Conservation (phyloP, 2,888 invertebrate genomes). For the Oligia strigilis region DNA sequence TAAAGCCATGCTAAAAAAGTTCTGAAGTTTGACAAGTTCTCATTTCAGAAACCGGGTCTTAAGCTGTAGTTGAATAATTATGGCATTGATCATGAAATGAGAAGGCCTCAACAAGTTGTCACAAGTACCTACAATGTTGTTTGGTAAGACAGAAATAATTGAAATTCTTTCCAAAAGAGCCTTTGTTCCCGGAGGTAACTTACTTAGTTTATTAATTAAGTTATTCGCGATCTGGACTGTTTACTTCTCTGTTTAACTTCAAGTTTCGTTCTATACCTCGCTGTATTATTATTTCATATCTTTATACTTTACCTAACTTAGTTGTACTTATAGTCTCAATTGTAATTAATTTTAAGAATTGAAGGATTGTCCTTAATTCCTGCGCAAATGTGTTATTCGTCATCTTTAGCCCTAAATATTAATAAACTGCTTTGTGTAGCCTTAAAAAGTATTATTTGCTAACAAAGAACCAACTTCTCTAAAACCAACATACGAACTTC, state of each 20-base stretch:
- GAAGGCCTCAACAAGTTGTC: conserved; percentile 40
- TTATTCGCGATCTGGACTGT: conserved; percentile 53
- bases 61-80: neutral
- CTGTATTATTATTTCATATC: conserved; percentile 20
- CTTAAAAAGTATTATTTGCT: neutral
- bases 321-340: neutral
- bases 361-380: neutral
- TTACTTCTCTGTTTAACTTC: conserved; percentile 34
- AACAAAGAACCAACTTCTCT: neutral
- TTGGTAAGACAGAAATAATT: conserved; percentile 51
- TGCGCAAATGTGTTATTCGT: neutral
- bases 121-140: conserved; percentile 38
- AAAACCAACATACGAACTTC: conserved; percentile 4
- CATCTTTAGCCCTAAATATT: neutral
- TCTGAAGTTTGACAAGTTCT: neutral
- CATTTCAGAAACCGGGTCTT: neutral
- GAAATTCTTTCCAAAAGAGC: conserved; percentile 59
- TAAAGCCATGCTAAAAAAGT: neutral
- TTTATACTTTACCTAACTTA: neutral
- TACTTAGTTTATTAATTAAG: conserved; percentile 65
- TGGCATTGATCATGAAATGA: conserved; percentile 15
- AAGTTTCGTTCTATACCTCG: conserved; percentile 21
- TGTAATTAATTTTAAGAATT: conserved; percentile 4
- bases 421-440: neutral
- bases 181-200: conserved; percentile 59